Conservation (phyloP, 2,113 vertebrate species). For the Pseudopipra pipra region DNA sequence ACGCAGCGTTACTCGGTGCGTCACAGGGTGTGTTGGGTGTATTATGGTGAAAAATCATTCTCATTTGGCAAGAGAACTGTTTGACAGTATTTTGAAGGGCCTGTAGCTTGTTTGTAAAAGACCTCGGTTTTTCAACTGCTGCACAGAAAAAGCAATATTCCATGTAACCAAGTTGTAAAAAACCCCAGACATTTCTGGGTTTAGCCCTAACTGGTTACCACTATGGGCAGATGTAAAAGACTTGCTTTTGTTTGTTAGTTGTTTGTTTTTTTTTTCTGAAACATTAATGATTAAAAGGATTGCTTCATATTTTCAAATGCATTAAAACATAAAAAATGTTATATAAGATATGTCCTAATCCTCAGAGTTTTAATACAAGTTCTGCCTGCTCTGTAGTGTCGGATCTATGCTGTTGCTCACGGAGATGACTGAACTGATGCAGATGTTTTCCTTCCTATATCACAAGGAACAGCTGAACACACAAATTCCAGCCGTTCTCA, state of each 20-base stretch:
- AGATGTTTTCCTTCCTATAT: constrained; percentile 9
- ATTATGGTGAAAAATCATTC: not conserved
- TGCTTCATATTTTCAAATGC: not conserved
- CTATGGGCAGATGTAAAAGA: not conserved
- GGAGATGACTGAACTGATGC: not conserved
- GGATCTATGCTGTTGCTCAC: not conserved
- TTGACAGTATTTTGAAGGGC: not conserved
- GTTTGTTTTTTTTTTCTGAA: not conserved
- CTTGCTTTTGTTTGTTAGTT: not conserved
- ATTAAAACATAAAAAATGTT: not conserved
- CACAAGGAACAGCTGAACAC: constrained; percentile 15
- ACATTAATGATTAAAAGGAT: not conserved
- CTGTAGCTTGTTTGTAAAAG: not conserved
- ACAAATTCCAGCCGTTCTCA: not conserved
- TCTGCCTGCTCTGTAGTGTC: not conserved
- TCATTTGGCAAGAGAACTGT: not conserved
- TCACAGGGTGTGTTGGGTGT: constrained; percentile 43
- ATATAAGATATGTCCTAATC: not conserved
- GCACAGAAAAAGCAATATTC: not conserved
- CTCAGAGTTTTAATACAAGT: not conserved
- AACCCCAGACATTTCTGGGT: not conserved
- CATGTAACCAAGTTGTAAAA: not conserved
- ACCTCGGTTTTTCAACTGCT: not conserved
- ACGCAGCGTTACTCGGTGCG: not conserved
- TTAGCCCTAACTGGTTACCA: not conserved